phyloP scores from a whole-genome alignment of 2,113 vertebrate species.

The Ailurus styani region DNA sequence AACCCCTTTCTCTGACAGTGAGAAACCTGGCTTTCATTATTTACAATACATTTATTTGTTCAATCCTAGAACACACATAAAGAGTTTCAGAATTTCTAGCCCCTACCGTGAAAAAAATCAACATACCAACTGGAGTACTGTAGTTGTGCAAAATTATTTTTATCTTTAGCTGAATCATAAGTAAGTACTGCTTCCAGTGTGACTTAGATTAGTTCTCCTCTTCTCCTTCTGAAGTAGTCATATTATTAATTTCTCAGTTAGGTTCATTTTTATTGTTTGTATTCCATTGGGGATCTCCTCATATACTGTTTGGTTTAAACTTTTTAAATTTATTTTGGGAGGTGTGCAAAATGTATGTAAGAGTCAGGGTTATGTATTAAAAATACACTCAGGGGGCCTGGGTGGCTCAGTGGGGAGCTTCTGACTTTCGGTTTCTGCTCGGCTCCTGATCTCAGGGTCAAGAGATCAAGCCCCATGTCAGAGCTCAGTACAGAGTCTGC shows the following conservation, averaged over 20 bases:
- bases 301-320: neutral
- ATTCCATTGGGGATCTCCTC: neutral
- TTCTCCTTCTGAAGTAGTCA: neutral
- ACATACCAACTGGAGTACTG: neutral
- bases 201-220: neutral
- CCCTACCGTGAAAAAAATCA: neutral
- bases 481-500: neutral
- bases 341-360: neutral
- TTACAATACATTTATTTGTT: neutral
- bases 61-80: neutral
- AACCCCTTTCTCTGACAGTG: neutral
- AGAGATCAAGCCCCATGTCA: neutral
- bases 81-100: neutral
- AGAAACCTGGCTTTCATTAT: neutral
- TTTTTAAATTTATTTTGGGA: neutral
- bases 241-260: neutral
- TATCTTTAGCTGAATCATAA: neutral
- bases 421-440: neutral
- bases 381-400: neutral
- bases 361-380: neutral
- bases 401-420: neutral
- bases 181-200: neutral
- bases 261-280: neutral
- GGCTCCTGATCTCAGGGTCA: neutral
- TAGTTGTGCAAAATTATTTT: neutral